phyloP scores from a whole-genome alignment of 2,888 invertebrate genomes.

The Heliothis peltigera region DNA sequence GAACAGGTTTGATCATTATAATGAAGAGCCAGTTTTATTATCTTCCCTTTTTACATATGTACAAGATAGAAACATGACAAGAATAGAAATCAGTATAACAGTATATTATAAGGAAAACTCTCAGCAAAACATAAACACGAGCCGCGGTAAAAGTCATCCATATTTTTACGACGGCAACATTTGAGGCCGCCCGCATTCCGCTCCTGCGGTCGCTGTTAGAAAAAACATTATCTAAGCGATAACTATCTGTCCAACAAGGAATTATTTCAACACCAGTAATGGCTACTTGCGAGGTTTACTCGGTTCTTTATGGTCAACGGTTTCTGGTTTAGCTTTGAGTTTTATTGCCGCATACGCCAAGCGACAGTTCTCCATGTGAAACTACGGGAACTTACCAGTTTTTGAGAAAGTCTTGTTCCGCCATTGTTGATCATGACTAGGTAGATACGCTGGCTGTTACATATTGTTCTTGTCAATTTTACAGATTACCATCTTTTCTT shows the following conservation, averaged over 20 bases:
- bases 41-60: too few species aligned
- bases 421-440: neutral
- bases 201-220: conserved; percentile 47
- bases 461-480: neutral
- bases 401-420: conserved; percentile 17
- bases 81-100: neutral
- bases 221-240: conserved; percentile 54
- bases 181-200: conserved; percentile 61
- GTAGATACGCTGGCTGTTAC: neutral
- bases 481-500: neutral
- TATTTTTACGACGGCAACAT: conserved; percentile 43
- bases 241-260: conserved; percentile 36
- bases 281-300: conserved; percentile 22
- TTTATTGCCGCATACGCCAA: conserved; percentile 19
- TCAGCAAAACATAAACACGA: conserved; percentile 13
- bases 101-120: conserved; percentile 10
- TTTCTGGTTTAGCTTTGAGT: conserved; percentile 25
- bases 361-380: conserved; percentile 10
- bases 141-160: conserved; percentile 37
- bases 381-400: conserved; percentile 10
- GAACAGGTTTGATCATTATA: too few species aligned
- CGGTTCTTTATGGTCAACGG: conserved; percentile 12
- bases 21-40: too few species aligned
- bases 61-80: too few species aligned
- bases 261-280: conserved; percentile 53